phyloP scores from a whole-genome alignment of 2,797 vertebrate species.

The Takifugu ocellatus region DNA sequence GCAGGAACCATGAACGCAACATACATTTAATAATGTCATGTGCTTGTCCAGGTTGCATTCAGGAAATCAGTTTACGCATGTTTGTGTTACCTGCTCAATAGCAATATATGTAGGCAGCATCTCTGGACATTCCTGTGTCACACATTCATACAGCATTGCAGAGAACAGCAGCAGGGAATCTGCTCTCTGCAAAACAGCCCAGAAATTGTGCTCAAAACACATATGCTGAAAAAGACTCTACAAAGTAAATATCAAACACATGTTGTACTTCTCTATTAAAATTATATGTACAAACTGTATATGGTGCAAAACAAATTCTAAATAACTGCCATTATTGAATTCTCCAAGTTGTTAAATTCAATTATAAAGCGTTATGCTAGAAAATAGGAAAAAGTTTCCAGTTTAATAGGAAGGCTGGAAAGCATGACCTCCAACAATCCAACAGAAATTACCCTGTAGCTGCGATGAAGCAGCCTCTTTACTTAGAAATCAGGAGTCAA shows the following conservation, averaged over 20 bases:
- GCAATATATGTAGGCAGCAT: conserved; percentile 96
- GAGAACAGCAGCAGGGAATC: conserved; percentile 89
- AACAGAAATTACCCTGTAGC: conserved; percentile 22
- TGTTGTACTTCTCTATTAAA: too few relatives aligned
- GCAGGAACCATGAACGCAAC: background rate
- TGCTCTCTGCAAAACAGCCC: conserved; percentile 69
- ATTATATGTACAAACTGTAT: too few relatives aligned
- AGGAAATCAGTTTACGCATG: background rate
- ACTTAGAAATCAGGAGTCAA: conserved; percentile 26
- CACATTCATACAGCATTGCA: conserved; percentile 94
- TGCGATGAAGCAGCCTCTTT: conserved; percentile 17
- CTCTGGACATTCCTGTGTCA: conserved; percentile 95
- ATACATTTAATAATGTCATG: background rate
- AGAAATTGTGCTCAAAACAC: background rate
- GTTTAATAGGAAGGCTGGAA: conserved; percentile 21
- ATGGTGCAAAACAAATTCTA: background rate
- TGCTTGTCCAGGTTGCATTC: background rate
- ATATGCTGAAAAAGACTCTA: background rate
- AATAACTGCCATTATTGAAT: conserved; percentile 13
- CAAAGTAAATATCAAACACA: too few relatives aligned
- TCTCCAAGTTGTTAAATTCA: conserved; percentile 24
- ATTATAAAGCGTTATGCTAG: conserved; percentile 25
- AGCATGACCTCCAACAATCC: conserved; percentile 9
- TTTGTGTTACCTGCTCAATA: conserved; percentile 86
- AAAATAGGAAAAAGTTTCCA: conserved; percentile 24